These are phyloP conservation scores for Loris lydekkerianus DNA, from an alignment of 2,797 vertebrate species.

Conservation along the genomic window DNA sequence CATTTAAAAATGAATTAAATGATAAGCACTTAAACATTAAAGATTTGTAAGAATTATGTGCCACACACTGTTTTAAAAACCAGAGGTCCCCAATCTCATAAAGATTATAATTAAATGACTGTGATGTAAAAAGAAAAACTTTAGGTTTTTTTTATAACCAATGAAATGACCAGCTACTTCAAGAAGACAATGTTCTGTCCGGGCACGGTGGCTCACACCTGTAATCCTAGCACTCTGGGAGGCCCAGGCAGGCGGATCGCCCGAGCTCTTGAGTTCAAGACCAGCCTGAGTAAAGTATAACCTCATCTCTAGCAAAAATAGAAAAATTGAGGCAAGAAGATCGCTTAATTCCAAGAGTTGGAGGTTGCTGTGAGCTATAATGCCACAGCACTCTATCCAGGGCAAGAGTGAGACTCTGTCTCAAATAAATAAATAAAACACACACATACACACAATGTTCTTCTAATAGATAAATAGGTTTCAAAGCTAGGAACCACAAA, in stretches of 20 bases:
- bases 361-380: too few relatives aligned
- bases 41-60: background rate
- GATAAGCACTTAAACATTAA: background rate
- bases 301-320: too few relatives aligned
- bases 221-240: too few relatives aligned
- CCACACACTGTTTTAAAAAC: background rate
- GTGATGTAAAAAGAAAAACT: background rate
- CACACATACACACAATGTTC: background rate
- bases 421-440: too few relatives aligned
- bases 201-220: too few relatives aligned
- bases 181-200: background rate
- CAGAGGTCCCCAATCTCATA: background rate
- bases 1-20: background rate
- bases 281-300: too few relatives aligned
- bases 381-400: too few relatives aligned
- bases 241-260: too few relatives aligned
- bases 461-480: slow-evolving; percentile 43
- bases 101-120: background rate
- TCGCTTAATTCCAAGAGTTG: too few relatives aligned
- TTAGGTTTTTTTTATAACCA: background rate
- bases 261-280: too few relatives aligned
- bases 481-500: slow-evolving; percentile 56
- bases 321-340: too few relatives aligned
- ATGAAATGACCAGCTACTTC: slow-evolving; percentile 15
- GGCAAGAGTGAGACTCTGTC: too few relatives aligned